Evolutionary conservation across 2,113 vertebrate species (phyloP).

Genomic region (Corythoichthys haematopterus): DNA sequence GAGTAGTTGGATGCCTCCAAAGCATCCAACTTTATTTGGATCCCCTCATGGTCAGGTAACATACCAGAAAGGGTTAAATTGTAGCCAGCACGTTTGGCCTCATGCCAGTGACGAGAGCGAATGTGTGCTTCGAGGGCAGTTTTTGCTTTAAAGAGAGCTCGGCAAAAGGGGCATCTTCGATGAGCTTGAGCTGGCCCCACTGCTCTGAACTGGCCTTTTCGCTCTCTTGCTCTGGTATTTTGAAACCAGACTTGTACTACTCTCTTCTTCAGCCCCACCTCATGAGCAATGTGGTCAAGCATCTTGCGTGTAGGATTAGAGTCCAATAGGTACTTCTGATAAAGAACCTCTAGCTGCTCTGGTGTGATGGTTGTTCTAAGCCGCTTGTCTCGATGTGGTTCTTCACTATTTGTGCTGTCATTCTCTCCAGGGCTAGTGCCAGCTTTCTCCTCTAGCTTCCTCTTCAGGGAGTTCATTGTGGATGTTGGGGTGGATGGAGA

Average conservation of each 20-base stretch:
- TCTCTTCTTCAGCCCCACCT: slow-evolving; percentile 96
- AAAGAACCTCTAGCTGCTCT: slow-evolving; percentile 94
- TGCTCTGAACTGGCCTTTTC: slow-evolving; percentile 96
- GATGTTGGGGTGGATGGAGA: slow-evolving; percentile 93
- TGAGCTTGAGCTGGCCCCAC: slow-evolving; percentile 96
- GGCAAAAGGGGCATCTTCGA: slow-evolving; percentile 92
- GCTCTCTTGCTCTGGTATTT: slow-evolving; percentile 93
- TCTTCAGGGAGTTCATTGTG: slow-evolving; percentile 95
- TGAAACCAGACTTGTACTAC: slow-evolving; percentile 99
- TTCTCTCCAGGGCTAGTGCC: slow-evolving; percentile 93
- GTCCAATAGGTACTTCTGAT: slow-evolving; percentile 96
- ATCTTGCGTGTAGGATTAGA: slow-evolving; percentile 98
- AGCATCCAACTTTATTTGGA: slow-evolving; percentile 89
- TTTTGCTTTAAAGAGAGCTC: slow-evolving; percentile 97
- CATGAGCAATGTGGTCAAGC: slow-evolving; percentile 97
- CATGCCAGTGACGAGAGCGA: slow-evolving; percentile 97
- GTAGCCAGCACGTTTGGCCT: slow-evolving; percentile 96
- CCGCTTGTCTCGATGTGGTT: slow-evolving; percentile 94
- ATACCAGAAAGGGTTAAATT: slow-evolving; percentile 87
- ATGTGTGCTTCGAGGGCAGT: slow-evolving; percentile 97
- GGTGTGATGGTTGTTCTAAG: slow-evolving; percentile 98
- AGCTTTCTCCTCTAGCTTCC: slow-evolving; percentile 96
- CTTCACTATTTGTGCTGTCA: slow-evolving; percentile 91
- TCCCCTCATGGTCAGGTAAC: slow-evolving; percentile 87
- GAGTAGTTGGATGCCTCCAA: slow-evolving; percentile 83